phyloP scores from a whole-genome alignment of 1,140 invertebrate species.

The Leptestheria dahalacensis region DNA sequence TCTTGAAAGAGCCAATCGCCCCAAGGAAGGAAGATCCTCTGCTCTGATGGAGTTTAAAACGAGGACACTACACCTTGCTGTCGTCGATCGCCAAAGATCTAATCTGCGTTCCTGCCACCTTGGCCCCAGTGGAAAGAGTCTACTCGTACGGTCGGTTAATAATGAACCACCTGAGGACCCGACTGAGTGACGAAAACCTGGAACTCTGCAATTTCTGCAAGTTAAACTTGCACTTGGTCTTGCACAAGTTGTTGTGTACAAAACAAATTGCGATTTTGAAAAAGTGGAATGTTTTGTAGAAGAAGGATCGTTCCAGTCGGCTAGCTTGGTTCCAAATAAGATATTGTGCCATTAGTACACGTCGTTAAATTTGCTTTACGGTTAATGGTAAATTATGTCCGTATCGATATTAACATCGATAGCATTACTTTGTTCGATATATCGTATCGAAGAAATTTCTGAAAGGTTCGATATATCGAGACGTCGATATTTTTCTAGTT shows the following conservation, averaged over 20 bases:
- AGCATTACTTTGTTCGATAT: background rate
- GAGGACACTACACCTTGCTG: background rate
- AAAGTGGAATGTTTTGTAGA: too few relatives aligned
- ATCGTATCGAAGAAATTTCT: background rate
- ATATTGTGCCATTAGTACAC: too few relatives aligned
- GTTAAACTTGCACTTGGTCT: background rate
- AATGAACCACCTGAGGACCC: background rate
- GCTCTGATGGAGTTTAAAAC: background rate
- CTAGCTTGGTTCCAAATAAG: too few relatives aligned
- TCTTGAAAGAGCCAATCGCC: background rate
- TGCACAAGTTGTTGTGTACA: background rate
- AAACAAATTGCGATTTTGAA: background rate
- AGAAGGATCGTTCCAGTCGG: too few relatives aligned
- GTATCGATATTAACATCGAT: background rate
- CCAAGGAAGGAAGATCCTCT: background rate
- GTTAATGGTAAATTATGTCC: too few relatives aligned
- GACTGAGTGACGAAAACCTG: background rate
- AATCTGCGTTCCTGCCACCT: background rate
- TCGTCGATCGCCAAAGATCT: background rate
- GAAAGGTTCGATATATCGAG: background rate
- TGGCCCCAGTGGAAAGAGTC: background rate
- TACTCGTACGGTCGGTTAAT: background rate
- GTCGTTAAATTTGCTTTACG: too few relatives aligned
- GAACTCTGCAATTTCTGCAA: background rate
- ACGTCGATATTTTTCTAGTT: background rate